Base-by-base conservation (phyloP, 2,113 vertebrate genomes). In the Platysteira castanea region DNA sequence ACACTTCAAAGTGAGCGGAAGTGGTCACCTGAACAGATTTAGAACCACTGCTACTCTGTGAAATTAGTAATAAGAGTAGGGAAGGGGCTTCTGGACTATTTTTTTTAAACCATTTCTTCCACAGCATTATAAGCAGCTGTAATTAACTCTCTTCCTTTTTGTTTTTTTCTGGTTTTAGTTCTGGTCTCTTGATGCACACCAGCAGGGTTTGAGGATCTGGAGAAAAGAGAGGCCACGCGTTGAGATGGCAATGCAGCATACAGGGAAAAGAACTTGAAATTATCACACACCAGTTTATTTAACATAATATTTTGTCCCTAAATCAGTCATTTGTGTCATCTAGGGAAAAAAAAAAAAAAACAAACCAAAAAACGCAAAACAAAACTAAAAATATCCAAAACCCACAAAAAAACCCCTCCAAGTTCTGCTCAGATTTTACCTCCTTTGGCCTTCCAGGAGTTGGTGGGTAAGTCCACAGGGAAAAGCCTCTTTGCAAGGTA, bases 31-130 rank as follows among this genome's bases (percentile, higher is more conserved):
- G 56, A 65, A 61, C 74, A 83, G 27, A 65, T 9, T n/a, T 42
- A 22, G 26, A 86, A 73, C 14, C 44, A 49, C n/a, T 52, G 37
- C 11, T 54, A 17, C 24, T 53, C n/a, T 82, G 31, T 23, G 53
- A 85, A 91, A 80, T 78, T 22, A 46, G 13, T 4, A n/a, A 24
- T 15, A 81, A 42, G 5, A 61, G 21, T 9, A n/a, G 42, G 10
- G 20, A 73, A 90, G 3, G 3, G 2, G 1, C 1, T 4, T 33
- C 56, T 16, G 1, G 11, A 14, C 35, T 13, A 1, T 30, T 49
- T 47, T 56, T 59, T 30, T 2, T 41, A 84, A 26, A 26, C 1
- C 3, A 24, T 39, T 73, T 80, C 20, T 41, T 33, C 12, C 30
- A 60, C 14, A 69, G 37, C 20, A 78, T 71, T 78, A 35, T n/a